Base-by-base conservation (phyloP, 2,888 invertebrate genomes). In the Spatulosminthurus flaviceps region DNA sequence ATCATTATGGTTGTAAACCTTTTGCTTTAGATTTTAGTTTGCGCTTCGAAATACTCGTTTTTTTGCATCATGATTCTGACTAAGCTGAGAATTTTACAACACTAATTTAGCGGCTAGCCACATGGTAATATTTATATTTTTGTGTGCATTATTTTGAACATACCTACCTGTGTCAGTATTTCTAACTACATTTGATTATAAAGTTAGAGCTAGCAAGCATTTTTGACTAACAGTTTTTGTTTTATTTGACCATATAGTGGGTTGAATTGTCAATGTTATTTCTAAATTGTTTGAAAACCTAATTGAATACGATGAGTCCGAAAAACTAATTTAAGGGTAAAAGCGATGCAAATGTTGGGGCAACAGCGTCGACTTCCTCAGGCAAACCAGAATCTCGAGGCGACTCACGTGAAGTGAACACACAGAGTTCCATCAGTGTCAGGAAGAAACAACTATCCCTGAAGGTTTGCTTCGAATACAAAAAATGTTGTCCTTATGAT, bases 401-500 rank as follows among this genome's bases (percentile, higher is more conserved):
- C 67, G 71, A 78, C 43, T 78, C 71, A 34, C 70, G 51, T 72
- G 78, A 78, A 78, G 72, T 42, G 11, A 41, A 76, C 42, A 34
- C 71, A 75, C 22, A 60, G n/a, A n/a, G 41, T 34, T 34, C 78
- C 61, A 73, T 77, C 76, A 79, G 34, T 66, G 80, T 78, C 78
- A 82, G 83, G 81, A 84, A 82, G 80, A 83, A 83, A 51, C 82
- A 84, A 80, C 82, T 85, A 67, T 81, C 85, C 72, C 82, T 85
- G 66, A 84, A 85, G 85, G 85, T 85, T 82, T 76, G 82, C 78
- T 79, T 26, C 41, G 61, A 75, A 64, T 75, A 29, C 11, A 19
- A 64, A 61, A 64, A 64, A 75, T 64, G 64, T 64, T 64, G 24
- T 64, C 64, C 24, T 24, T 64, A 70, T 34, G 28, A 28, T 29